A percentile compares a stretch with the other conserved stretches of the same genome.
Evolutionary conservation across 2,888 invertebrate species (phyloP).

Genomic region (Sminthurides aquaticus): DNA sequence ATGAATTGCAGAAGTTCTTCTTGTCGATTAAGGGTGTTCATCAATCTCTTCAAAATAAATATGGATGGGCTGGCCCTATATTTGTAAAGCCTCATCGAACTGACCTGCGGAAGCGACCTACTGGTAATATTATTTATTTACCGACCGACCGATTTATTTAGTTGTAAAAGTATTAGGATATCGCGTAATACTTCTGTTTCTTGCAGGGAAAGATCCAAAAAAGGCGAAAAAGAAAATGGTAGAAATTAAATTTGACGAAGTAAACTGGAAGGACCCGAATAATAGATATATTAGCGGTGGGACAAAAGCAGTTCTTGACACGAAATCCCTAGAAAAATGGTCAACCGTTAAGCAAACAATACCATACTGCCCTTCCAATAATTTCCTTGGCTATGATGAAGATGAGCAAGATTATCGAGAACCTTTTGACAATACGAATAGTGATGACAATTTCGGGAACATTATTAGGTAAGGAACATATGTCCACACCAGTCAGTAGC

Average conservation of each 20-base stretch:
- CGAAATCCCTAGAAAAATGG: constrained; percentile 33
- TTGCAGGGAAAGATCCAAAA: constrained; percentile 8
- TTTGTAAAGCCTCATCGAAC: constrained; percentile 29
- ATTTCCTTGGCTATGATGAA: constrained; percentile 22
- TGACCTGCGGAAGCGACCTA: constrained; percentile 8
- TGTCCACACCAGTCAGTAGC: too few relatives aligned
- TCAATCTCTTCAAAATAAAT: constrained; percentile 25
- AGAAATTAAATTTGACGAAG: constrained; percentile 20
- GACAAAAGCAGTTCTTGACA: constrained; percentile 29
- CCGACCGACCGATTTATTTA: too few relatives aligned
- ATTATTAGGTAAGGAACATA: constrained; percentile 18
- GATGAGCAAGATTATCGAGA: constrained; percentile 21
- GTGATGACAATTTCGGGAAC: constrained; percentile 23
- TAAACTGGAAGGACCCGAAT: constrained; percentile 26
- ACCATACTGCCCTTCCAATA: constrained; percentile 27
- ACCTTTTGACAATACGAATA: constrained; percentile 20
- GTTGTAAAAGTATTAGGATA: too few relatives aligned
- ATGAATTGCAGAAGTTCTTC: constrained; percentile 17
- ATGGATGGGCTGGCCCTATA: constrained; percentile 38
- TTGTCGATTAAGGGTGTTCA: constrained; percentile 19
- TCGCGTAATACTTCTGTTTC: constrained; percentile 10
- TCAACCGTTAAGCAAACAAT: constrained; percentile 16
- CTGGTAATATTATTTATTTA: too few relatives aligned
- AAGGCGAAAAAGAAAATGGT: constrained; percentile 25
- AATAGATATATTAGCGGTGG: constrained; percentile 23